phyloP scores from a whole-genome alignment of 2,113 vertebrate genomes.

The Vulpes vulpes region DNA sequence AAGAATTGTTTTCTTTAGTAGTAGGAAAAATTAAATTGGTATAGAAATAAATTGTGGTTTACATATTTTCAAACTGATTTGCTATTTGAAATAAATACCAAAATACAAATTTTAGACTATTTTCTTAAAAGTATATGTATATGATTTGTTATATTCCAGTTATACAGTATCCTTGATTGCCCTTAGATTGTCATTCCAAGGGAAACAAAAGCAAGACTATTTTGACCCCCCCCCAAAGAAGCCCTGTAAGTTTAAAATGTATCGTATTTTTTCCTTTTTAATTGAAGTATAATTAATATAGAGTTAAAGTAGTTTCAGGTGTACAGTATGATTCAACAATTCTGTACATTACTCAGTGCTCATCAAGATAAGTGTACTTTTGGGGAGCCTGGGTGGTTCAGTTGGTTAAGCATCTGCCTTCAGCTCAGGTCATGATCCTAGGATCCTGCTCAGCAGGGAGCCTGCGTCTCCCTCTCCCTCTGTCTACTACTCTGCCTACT shows the following conservation, averaged over 20 bases:
- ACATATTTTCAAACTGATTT: constrained; percentile 44
- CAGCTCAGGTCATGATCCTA: no score
- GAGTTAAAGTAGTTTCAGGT: background rate
- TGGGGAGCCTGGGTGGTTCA: no score
- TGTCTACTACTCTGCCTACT: no score
- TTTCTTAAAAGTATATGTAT: background rate
- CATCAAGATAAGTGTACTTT: background rate
- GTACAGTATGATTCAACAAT: background rate
- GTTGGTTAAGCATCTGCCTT: no score
- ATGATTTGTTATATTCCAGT: background rate
- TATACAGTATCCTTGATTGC: background rate
- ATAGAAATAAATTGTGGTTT: background rate
- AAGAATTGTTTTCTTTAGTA: constrained; percentile 18
- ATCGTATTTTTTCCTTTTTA: background rate
- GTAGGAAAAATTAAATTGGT: background rate
- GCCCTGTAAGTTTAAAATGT: background rate
- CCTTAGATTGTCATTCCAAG: constrained; percentile 8
- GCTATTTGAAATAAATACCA: constrained; percentile 20
- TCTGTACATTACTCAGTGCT: background rate
- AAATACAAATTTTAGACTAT: background rate
- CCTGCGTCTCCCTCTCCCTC: no score
- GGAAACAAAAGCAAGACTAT: background rate
- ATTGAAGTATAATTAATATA: background rate
- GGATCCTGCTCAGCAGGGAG: no score
- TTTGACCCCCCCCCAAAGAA: background rate